Percentiles rank a stretch among this genome's conserved stretches.
These are phyloP conservation scores for Anguilla obscura DNA, from an alignment of 2,797 vertebrate genomes.

Conservation along the genomic window DNA sequence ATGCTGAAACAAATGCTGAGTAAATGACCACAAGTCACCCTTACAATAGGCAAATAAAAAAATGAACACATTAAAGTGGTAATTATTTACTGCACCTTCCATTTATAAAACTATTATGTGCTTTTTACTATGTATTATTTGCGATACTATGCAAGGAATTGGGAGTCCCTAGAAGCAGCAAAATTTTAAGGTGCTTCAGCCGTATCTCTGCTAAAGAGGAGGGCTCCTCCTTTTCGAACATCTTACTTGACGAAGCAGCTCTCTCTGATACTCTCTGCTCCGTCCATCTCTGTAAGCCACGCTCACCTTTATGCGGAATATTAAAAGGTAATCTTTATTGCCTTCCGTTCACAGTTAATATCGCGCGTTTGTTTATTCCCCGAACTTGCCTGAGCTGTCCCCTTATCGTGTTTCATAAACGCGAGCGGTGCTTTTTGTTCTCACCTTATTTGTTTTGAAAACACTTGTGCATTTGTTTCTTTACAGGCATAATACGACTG, in stretches of 20 bases:
- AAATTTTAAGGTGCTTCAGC: not conserved
- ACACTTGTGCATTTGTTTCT: not conserved
- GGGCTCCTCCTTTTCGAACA: slow-evolving; percentile 31
- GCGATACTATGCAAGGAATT: not conserved
- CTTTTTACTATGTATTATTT: too few species aligned
- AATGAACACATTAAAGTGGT: too few species aligned
- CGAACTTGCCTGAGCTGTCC: not conserved
- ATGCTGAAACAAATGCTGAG: not conserved
- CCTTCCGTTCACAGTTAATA: slow-evolving; percentile 15
- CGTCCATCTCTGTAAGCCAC: not conserved
- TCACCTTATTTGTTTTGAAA: not conserved
- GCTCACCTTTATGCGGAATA: not conserved
- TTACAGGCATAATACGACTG: not conserved
- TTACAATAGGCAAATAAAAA: not conserved
- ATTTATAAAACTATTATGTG: not conserved
- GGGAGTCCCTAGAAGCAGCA: not conserved
- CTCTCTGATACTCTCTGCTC: not conserved
- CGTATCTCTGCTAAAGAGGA: slow-evolving; percentile 36
- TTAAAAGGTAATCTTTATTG: slow-evolving; percentile 15
- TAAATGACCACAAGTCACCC: not conserved
- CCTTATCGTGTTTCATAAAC: slow-evolving; percentile 12
- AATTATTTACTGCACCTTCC: not conserved
- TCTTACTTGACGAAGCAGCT: not conserved
- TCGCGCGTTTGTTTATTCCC: not conserved
- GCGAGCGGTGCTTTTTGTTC: not conserved